A percentile compares a stretch with the other conserved stretches of the same genome.
Evolutionary conservation across 2,888 invertebrate genomes (phyloP).

Genomic region (Drosophila stalkeri): DNA sequence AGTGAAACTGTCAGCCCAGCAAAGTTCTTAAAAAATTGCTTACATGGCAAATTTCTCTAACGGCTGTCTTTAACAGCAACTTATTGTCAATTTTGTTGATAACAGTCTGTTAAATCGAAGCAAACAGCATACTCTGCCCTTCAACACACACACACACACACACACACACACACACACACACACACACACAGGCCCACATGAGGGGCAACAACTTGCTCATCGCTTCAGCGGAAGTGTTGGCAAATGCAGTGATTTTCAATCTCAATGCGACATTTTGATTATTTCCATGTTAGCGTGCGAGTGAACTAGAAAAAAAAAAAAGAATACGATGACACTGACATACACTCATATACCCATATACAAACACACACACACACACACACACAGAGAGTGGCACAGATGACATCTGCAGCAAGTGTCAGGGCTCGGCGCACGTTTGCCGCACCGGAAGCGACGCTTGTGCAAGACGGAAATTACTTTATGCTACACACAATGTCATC

Average conservation of each 20-base stretch:
- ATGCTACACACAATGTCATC: slow-evolving; percentile 82
- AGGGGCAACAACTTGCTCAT: slow-evolving; percentile 75
- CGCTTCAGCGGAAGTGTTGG: slow-evolving; percentile 81
- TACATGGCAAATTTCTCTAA: slow-evolving; percentile 73
- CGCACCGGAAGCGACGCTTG: slow-evolving; percentile 81
- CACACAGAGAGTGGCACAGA: slow-evolving; percentile 26
- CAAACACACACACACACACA: slow-evolving; percentile 19
- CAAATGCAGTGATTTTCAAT: slow-evolving; percentile 80
- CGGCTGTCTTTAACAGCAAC: slow-evolving; percentile 80
- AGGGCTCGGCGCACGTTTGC: slow-evolving; percentile 76
- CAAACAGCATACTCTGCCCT: slow-evolving; percentile 2
- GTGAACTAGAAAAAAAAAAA: slow-evolving; percentile 52
- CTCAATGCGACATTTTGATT: slow-evolving; percentile 81
- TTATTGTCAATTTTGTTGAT: slow-evolving; percentile 80
- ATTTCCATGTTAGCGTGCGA: slow-evolving; percentile 79
- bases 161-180: slow-evolving; percentile 17
- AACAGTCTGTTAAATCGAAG: slow-evolving; percentile 61
- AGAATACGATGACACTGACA: slow-evolving; percentile 58
- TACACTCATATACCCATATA: slow-evolving; percentile 29
- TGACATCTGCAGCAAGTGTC: slow-evolving; percentile 79
- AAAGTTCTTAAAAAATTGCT: slow-evolving; percentile 67
- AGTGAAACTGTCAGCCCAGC: slow-evolving; percentile 24
- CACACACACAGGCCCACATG: slow-evolving; percentile 15
- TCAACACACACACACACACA: slow-evolving; percentile 11
- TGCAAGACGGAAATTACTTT: slow-evolving; percentile 83